A percentile compares a stretch with the other conserved stretches of the same genome.
Conservation (phyloP, 2,888 invertebrate species). For the Elegia similella region DNA sequence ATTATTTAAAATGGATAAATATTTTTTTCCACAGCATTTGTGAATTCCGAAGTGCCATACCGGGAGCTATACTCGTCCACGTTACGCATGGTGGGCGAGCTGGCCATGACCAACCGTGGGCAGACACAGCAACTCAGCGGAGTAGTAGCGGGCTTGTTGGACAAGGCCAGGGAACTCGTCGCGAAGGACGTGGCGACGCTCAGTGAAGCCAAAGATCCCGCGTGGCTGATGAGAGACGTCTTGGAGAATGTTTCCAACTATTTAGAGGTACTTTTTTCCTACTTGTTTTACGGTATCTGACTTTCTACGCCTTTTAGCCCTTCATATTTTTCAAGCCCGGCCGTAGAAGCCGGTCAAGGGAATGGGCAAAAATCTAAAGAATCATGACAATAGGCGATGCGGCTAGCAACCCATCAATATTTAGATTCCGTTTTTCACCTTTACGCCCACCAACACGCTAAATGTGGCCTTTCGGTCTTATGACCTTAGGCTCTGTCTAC, state of each 20-base stretch:
- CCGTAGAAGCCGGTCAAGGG: no score
- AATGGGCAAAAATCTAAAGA: no score
- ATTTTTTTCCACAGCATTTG: conserved; percentile 49
- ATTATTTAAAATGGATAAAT: no score
- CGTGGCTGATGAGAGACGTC: conserved; percentile 71
- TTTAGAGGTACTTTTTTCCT: conserved; percentile 79
- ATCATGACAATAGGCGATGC: no score
- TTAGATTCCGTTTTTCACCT: no score
- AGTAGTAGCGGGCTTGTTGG: conserved; percentile 23
- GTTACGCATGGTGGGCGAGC: conserved; percentile 47
- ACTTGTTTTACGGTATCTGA: no score
- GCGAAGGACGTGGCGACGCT: conserved; percentile 15
- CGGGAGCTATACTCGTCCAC: conserved; percentile 58
- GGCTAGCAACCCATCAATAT: no score
- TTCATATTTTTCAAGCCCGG: no score
- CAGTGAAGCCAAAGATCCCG: conserved; percentile 35
- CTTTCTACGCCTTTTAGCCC: no score
- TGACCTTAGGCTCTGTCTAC: no score
- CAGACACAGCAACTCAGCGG: conserved; percentile 32
- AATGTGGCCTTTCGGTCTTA: no score
- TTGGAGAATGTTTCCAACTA: conserved; percentile 82
- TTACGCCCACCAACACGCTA: no score
- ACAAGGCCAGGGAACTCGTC: conserved; percentile 19
- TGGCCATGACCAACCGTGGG: conserved; percentile 35
- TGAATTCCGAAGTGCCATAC: conserved; percentile 65